A percentile compares a stretch with the other conserved stretches of the same genome.
Evolutionary conservation across 2,888 invertebrate genomes (phyloP).

Genomic region (Anthoptus insignis): DNA sequence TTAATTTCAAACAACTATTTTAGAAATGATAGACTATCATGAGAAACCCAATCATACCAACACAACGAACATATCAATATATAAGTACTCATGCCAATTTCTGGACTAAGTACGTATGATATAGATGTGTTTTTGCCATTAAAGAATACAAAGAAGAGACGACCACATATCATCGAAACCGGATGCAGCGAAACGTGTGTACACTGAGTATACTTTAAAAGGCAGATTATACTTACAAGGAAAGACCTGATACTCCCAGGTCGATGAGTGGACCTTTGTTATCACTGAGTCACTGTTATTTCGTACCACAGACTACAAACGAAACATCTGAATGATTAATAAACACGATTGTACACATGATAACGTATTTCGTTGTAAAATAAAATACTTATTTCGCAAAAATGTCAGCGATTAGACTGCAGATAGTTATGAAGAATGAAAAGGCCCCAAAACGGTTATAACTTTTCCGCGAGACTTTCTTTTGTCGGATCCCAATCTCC

Average conservation of each 20-base stretch:
- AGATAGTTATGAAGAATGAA: constrained; percentile 41
- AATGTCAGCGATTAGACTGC: constrained; percentile 22
- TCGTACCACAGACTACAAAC: not conserved
- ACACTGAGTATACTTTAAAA: constrained; percentile 32
- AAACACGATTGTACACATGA: not conserved
- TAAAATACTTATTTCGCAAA: constrained; percentile 15
- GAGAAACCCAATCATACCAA: too few relatives aligned
- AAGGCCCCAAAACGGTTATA: constrained; percentile 40
- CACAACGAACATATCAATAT: too few relatives aligned
- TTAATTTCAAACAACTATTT: too few relatives aligned
- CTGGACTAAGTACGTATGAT: too few relatives aligned
- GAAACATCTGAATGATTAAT: not conserved
- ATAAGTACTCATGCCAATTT: too few relatives aligned
- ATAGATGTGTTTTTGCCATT: too few relatives aligned
- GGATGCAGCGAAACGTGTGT: constrained; percentile 22
- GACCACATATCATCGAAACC: constrained; percentile 9
- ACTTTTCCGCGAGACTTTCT: constrained; percentile 27
- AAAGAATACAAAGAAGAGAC: not conserved
- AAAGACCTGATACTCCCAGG: constrained; percentile 18
- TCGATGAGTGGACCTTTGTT: constrained; percentile 9
- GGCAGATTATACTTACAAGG: constrained; percentile 22
- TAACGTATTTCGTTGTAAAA: constrained; percentile 10
- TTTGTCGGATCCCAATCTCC: constrained; percentile 35
- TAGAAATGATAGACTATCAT: too few relatives aligned
- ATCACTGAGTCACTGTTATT: constrained; percentile 10